Base-by-base conservation (phyloP, 92 coral and sea anemone species). In the Montipora capitata region DNA sequence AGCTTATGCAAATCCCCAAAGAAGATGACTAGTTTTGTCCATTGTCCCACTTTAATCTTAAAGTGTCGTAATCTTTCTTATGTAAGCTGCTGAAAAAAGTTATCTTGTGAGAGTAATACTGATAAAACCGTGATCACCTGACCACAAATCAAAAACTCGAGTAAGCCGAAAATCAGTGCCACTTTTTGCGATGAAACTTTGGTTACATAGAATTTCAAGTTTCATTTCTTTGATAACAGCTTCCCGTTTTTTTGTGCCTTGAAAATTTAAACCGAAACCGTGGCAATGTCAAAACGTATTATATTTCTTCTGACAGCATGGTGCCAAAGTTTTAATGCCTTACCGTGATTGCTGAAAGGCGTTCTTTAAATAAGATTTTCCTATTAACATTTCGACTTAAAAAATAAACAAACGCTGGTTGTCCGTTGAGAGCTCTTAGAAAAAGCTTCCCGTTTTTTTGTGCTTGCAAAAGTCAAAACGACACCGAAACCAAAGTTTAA, bases 371-470 rank as follows among this genome's bases (percentile, higher is more conserved):
- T 7, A 3, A 12, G 64, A 13, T 48, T 68, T 61, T 68, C 45
- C 16, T 49, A 64, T 80, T 80, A 38, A 40, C 11, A 64, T 66
- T 65, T 48, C 57, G 63, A 35, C 74, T 48, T 40, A 8, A 43
- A 42, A 80, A 51, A 67, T 63, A 80, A 80, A 80, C 75, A 80
- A 45, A 38, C 40, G 43, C 14, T 27, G 35, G 35, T 1, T 27
- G 35, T 27, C 35, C 35, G 35, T 27, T 27, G 35, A 27, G 35
- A 27, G 35, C 35, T 27, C 35, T 27, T 11, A 14, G 11, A 16
- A 62, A 18, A 7, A 61, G 43, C 1, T 12, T 78, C 18, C 7
- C 8, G 9, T 35, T 41, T 16, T 11, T 3, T 20, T 41, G 49
- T 7, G 12, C 1, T 16, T 2, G 2, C 7, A 38, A 2, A 5